phyloP scores from a whole-genome alignment of 2,797 vertebrate genomes.

The Lagorchestes hirsutus region DNA sequence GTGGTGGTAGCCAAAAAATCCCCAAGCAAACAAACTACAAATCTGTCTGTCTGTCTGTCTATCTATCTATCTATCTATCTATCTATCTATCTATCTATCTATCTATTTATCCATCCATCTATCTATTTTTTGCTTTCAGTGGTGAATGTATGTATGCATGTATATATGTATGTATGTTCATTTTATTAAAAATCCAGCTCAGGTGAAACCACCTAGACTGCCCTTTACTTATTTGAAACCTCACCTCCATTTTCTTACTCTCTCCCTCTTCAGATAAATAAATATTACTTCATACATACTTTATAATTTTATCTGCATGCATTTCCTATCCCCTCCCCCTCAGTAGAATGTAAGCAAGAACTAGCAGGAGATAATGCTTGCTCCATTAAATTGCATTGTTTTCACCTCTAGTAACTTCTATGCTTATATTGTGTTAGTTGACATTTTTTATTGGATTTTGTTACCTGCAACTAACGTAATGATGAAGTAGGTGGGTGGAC shows the following conservation, averaged over 20 bases:
- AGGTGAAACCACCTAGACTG: not conserved
- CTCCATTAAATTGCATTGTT: not conserved
- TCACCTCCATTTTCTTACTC: not conserved
- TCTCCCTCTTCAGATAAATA: not conserved
- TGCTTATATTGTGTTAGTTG: not conserved
- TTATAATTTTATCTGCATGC: not conserved
- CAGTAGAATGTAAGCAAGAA: not conserved
- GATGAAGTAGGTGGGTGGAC: not conserved
- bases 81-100: not conserved
- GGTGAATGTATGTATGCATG: not conserved
- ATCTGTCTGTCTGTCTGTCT: not conserved
- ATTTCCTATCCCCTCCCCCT: not conserved
- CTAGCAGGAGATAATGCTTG: not conserved
- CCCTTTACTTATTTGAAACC: not conserved
- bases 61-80: no score
- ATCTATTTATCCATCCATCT: no score
- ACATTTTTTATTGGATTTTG: not conserved
- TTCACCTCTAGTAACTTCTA: not conserved
- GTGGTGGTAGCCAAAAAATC: not conserved
- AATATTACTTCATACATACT: not conserved
- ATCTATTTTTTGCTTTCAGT: not conserved
- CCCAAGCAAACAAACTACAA: no score
- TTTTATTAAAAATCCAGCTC: not conserved
- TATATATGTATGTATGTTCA: not conserved
- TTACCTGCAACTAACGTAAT: not conserved